Percentiles rank a stretch among this genome's conserved stretches.
These are phyloP conservation scores for Buphagus erythrorhynchus DNA, from an alignment of 2,797 vertebrate genomes.

Conservation along the genomic window DNA sequence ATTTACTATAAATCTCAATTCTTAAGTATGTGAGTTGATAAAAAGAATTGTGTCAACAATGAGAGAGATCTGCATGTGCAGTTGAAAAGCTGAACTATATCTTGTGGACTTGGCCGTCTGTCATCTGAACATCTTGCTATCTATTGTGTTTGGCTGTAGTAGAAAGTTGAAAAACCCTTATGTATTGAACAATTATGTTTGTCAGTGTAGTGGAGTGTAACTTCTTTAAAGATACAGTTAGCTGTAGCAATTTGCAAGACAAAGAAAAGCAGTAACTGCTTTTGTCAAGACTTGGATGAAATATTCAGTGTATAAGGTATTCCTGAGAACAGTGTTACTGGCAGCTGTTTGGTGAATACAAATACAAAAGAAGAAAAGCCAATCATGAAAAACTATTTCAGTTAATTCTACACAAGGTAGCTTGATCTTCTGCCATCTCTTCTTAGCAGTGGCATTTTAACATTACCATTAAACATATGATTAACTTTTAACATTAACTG, in stretches of 20 bases:
- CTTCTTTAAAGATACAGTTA: not conserved
- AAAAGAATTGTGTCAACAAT: not conserved
- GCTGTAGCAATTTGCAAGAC: not conserved
- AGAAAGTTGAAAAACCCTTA: not conserved
- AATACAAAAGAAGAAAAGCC: not conserved
- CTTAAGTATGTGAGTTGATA: not conserved
- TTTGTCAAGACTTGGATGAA: not conserved
- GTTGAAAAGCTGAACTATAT: not conserved
- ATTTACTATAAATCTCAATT: not conserved
- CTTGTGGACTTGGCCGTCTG: not conserved
- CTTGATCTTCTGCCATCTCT: not conserved
- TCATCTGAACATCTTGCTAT: not conserved
- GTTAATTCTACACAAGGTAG: not conserved
- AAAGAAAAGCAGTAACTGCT: not conserved
- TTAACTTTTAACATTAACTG: not conserved
- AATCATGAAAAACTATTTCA: not conserved
- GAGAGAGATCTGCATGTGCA: not conserved
- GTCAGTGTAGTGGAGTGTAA: not conserved
- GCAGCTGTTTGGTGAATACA: not conserved
- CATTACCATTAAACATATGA: not conserved
- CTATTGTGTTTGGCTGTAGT: not conserved
- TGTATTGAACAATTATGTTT: fast-evolving
- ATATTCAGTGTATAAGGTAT: not conserved
- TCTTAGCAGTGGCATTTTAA: not conserved
- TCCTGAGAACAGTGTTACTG: not conserved